Evolutionary conservation across 2,888 invertebrate species (phyloP).

Genomic region (Oscheius myriophilus): DNA sequence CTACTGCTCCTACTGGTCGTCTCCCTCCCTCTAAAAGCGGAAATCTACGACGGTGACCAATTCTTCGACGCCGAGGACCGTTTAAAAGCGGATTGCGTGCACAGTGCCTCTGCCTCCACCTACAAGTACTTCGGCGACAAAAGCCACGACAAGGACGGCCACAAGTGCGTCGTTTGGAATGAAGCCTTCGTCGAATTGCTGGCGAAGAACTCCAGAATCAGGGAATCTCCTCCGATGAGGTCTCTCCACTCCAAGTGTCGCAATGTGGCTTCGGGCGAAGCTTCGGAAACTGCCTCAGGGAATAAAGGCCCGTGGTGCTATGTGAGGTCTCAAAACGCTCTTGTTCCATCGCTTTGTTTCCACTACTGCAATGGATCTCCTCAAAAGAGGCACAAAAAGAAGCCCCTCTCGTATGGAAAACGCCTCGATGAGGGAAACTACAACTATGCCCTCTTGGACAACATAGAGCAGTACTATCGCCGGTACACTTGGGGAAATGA

Average conservation of each 20-base stretch:
- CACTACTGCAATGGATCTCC: not conserved
- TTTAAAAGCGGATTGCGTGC: slow-evolving; percentile 10
- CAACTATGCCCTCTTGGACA: slow-evolving; percentile 7
- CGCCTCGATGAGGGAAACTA: slow-evolving; percentile 4
- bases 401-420: slow-evolving; percentile 6
- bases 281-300: no score
- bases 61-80: slow-evolving; percentile 16
- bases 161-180: slow-evolving; percentile 9
- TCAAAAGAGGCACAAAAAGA: not conserved
- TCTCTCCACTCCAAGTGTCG: no score
- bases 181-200: slow-evolving; percentile 1
- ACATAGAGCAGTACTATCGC: slow-evolving; percentile 8
- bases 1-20: not conserved
- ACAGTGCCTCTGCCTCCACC: not conserved
- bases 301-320: slow-evolving; percentile 13
- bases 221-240: not conserved
- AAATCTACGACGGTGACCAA: slow-evolving; percentile 6
- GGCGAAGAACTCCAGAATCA: not conserved
- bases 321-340: not conserved
- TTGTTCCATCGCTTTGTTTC: slow-evolving; percentile 3
- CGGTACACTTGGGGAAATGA: slow-evolving; percentile 16
- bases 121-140: slow-evolving; percentile 12
- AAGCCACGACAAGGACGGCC: slow-evolving; percentile 6
- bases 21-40: not conserved
- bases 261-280: no score